Percentiles rank a stretch among this genome's conserved stretches.
These are phyloP conservation scores for Euclidia mi DNA, from an alignment of 2,888 invertebrate genomes.

Conservation along the genomic window DNA sequence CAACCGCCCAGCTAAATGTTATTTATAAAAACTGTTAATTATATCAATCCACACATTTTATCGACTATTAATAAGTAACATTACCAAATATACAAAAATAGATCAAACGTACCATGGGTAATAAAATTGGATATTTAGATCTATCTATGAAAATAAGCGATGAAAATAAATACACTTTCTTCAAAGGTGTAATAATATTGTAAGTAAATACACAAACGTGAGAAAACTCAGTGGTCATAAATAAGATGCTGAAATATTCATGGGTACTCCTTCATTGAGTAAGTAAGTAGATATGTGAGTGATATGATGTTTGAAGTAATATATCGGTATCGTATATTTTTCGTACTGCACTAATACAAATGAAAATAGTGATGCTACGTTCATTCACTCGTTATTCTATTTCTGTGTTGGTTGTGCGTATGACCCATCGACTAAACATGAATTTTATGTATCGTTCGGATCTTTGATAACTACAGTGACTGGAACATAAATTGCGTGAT, in stretches of 20 bases:
- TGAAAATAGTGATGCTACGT: conserved; percentile 10
- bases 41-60: conserved; percentile 16
- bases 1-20: conserved; percentile 12
- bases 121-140: conserved; percentile 23
- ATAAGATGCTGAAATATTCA: too few relatives aligned
- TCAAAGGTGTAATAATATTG: conserved; percentile 40
- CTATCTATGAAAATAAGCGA: conserved; percentile 41
- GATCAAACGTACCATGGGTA: conserved; percentile 30
- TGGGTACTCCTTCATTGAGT: too few relatives aligned
- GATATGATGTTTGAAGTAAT: background rate
- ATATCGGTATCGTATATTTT: too few relatives aligned
- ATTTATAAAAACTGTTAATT: conserved; percentile 22
- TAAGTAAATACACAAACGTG: conserved; percentile 36
- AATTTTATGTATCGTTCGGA: conserved; percentile 34
- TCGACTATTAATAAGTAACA: conserved; percentile 23
- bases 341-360: background rate
- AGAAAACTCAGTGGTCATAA: conserved; percentile 16
- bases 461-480: conserved; percentile 30
- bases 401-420: conserved; percentile 32
- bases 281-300: background rate
- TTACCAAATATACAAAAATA: conserved; percentile 31
- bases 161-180: conserved; percentile 43
- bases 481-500: conserved; percentile 35
- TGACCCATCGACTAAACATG: conserved; percentile 38
- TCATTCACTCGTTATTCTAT: conserved; percentile 32